These are phyloP conservation scores for Drosophila fulvimacula DNA, from an alignment of 2,888 invertebrate species.

Conservation along the genomic window DNA sequence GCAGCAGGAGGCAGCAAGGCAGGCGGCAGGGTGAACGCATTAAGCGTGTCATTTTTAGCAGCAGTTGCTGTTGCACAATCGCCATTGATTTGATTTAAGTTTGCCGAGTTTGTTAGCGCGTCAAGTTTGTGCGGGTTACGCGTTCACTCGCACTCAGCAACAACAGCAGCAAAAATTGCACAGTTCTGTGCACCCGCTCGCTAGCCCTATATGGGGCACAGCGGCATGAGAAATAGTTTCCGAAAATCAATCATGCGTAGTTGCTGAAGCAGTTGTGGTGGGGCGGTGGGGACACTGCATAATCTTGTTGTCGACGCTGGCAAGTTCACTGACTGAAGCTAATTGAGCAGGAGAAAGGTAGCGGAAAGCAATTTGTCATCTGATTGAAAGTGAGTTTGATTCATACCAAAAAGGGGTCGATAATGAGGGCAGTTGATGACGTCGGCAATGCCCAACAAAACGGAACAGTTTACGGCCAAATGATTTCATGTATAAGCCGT, in stretches of 20 bases:
- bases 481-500: not conserved
- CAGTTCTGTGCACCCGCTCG: conserved; percentile 7
- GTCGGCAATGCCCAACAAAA: conserved; percentile 1
- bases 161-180: conserved; percentile 23
- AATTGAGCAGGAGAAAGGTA: conserved; percentile 74
- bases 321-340: conserved; percentile 71
- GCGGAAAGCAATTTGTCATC: conserved; percentile 76
- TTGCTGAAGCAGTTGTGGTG: conserved; percentile 1
- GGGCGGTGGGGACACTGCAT: conserved; percentile 38
- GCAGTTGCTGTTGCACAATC: conserved; percentile 72
- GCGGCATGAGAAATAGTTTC: conserved; percentile 27
- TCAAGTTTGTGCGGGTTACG: conserved; percentile 72
- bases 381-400: conserved; percentile 75
- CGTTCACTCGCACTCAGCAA: conserved; percentile 46
- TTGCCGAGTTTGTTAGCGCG: conserved; percentile 47
- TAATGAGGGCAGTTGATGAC: conserved; percentile 38
- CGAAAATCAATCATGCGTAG: conserved; percentile 60
- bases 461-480: conserved; percentile 2
- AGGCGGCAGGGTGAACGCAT: conserved; percentile 39
- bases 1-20: not conserved
- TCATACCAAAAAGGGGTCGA: conserved; percentile 38
- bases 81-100: conserved; percentile 66
- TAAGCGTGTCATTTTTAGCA: conserved; percentile 72
- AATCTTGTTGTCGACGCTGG: conserved; percentile 57
- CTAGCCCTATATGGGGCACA: conserved; percentile 16